Percentiles rank a stretch among this genome's conserved stretches.
Evolutionary conservation across 2,797 vertebrate species (phyloP).

Genomic region (Hemitrygon akajei): DNA sequence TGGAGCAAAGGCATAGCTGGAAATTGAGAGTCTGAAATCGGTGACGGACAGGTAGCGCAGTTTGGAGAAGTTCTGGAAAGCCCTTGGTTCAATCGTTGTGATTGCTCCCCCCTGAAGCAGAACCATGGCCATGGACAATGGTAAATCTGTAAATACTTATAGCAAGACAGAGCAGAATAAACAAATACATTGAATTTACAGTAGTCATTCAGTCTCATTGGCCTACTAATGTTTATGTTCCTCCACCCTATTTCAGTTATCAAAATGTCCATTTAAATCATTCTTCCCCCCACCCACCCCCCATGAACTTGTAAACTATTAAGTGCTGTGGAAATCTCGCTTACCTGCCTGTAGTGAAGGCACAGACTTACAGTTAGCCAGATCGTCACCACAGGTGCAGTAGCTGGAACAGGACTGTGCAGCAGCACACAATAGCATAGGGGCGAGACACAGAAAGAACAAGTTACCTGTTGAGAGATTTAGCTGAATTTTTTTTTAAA

Average conservation of each 20-base stretch:
- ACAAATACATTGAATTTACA: not conserved
- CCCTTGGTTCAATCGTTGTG: constrained; percentile 18
- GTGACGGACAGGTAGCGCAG: constrained; percentile 41
- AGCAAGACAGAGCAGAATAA: not conserved
- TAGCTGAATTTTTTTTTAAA: not conserved
- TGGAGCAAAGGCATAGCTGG: constrained; percentile 20
- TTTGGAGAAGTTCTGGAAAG: constrained; percentile 40
- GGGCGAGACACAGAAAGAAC: not conserved
- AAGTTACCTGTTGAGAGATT: not conserved
- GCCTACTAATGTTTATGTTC: not conserved
- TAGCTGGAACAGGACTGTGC: constrained; percentile 28
- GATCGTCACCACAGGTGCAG: constrained; percentile 38
- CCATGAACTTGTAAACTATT: not conserved
- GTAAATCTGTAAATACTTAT: constrained; percentile 40
- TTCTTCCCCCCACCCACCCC: not conserved
- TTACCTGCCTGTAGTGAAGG: constrained; percentile 40
- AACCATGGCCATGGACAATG: constrained; percentile 36
- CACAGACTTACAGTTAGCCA: constrained; percentile 38
- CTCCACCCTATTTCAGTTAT: not conserved
- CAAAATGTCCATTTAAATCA: not conserved
- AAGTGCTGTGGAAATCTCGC: not conserved
- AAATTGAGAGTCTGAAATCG: constrained; percentile 26
- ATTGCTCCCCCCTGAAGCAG: constrained; percentile 39
- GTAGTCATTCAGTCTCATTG: not conserved
- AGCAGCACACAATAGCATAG: not conserved